These are phyloP conservation scores for Strix occidentalis DNA, from an alignment of 2,797 vertebrate genomes.

Conservation along the genomic window DNA sequence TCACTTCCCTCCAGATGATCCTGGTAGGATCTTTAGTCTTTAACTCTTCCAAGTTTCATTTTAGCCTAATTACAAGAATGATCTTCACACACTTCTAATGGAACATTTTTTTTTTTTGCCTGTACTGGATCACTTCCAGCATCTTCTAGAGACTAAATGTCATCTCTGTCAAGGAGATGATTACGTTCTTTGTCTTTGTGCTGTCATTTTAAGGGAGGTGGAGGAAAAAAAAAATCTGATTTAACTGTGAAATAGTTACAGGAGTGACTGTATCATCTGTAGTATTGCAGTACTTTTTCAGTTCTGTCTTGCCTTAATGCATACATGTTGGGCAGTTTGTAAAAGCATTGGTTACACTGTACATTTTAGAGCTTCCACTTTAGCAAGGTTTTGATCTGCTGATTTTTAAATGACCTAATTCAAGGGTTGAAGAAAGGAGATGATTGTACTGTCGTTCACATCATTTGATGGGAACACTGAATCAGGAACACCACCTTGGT, in stretches of 20 bases:
- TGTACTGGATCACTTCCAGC: constrained; percentile 27
- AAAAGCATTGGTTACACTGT: constrained; percentile 8
- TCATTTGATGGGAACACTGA: neutral
- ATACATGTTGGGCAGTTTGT: neutral
- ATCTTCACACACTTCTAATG: neutral
- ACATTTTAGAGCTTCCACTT: constrained; percentile 26
- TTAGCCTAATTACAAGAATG: neutral
- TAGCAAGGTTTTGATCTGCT: constrained; percentile 13
- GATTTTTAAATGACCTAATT: constrained; percentile 3
- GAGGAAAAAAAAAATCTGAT: neutral
- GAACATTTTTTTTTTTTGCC: neutral
- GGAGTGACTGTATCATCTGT: neutral
- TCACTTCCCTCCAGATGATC: constrained; percentile 26
- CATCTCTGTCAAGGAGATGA: constrained; percentile 27
- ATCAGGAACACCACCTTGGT: constrained; percentile 4
- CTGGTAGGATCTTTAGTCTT: constrained; percentile 2
- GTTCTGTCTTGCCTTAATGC: constrained; percentile 36
- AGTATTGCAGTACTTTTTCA: neutral
- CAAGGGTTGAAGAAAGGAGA: neutral
- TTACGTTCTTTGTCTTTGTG: constrained; percentile 25
- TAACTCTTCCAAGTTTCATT: constrained; percentile 32
- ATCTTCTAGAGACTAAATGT: constrained; percentile 35
- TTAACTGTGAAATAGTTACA: constrained; percentile 45
- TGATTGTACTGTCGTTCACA: neutral
- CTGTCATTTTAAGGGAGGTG: constrained; percentile 13